Conservation (phyloP, 2,888 invertebrate genomes). For the Clunio marinus region DNA sequence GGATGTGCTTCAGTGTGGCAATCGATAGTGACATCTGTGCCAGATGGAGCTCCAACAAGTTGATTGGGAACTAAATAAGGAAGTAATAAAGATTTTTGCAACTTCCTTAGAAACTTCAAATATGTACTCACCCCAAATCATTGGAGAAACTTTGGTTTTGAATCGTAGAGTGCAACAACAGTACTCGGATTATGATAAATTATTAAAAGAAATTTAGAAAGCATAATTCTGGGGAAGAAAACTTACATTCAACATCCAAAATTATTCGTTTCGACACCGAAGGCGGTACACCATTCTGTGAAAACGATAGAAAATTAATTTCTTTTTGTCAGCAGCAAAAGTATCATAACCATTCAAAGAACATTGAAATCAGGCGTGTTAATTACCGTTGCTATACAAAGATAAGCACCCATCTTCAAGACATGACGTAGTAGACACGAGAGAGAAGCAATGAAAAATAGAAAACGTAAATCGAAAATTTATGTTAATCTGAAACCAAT, state of each 20-base stretch:
- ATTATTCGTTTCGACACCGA: slow-evolving; percentile 84
- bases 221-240: slow-evolving; percentile 40
- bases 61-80: slow-evolving; percentile 71
- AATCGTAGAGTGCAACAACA: too few species aligned
- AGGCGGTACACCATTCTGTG: slow-evolving; percentile 76
- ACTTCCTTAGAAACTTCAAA: background rate
- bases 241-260: slow-evolving; percentile 86
- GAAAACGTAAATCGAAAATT: slow-evolving; percentile 20
- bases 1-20: slow-evolving; percentile 92
- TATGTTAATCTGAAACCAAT: slow-evolving; percentile 26
- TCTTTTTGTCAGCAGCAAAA: background rate
- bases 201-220: slow-evolving; percentile 8
- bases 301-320: slow-evolving; percentile 57
- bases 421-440: background rate
- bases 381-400: slow-evolving; percentile 48
- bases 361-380: background rate
- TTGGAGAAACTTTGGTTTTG: slow-evolving; percentile 75
- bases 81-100: background rate
- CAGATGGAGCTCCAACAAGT: slow-evolving; percentile 83
- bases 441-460: background rate
- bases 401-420: slow-evolving; percentile 50
- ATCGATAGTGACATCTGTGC: slow-evolving; percentile 87
- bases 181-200: slow-evolving; percentile 1
- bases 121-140: slow-evolving; percentile 70
- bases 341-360: background rate